Conservation (phyloP, 2,888 invertebrate species). For the Coleophora flavipennella region DNA sequence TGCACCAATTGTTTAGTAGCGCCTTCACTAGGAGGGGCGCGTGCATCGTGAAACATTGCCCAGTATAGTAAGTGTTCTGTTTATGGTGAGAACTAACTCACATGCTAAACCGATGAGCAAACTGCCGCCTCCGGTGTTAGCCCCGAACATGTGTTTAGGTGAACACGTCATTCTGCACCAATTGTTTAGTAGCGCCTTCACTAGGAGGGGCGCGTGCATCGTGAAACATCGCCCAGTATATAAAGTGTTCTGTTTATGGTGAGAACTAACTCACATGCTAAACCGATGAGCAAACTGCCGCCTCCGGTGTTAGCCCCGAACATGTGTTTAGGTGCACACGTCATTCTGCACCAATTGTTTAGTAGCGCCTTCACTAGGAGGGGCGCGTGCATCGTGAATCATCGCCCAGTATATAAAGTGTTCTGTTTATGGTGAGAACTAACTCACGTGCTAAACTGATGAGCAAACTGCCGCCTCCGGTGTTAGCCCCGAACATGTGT, state of each 20-base stretch:
- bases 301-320: too few relatives aligned
- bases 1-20: not conserved
- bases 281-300: too few relatives aligned
- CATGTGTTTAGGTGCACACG: too few relatives aligned
- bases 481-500: not conserved
- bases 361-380: too few relatives aligned
- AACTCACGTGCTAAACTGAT: conserved; percentile 28
- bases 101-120: conserved; percentile 84
- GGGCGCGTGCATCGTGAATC: too few relatives aligned
- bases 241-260: conserved; percentile 75
- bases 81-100: conserved; percentile 30
- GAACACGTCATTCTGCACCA: conserved; percentile 77
- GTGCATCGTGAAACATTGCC: not conserved
- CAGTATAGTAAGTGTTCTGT: not conserved
- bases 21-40: not conserved
- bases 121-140: conserved; percentile 78
- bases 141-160: conserved; percentile 79
- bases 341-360: too few relatives aligned
- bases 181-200: conserved; percentile 85
- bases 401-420: too few relatives aligned
- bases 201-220: conserved; percentile 83
- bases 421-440: too few relatives aligned
- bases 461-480: not conserved
- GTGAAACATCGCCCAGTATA: conserved; percentile 80
- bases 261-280: too few relatives aligned